Conservation (phyloP, 2,113 vertebrate species). For the Pachycephala philippinensis region DNA sequence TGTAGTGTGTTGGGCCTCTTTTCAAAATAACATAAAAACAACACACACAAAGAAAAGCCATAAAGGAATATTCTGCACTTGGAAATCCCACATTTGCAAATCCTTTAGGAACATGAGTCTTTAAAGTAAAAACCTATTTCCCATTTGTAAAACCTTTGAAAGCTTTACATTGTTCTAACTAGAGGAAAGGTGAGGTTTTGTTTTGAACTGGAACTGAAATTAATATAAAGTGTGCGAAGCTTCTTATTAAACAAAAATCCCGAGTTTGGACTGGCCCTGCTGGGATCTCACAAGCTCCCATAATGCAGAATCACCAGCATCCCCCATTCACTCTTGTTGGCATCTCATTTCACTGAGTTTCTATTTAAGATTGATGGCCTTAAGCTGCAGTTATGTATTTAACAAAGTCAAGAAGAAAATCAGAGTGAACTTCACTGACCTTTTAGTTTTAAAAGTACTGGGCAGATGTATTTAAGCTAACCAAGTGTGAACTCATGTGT, state of each 20-base stretch:
- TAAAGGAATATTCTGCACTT: not conserved
- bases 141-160: not conserved
- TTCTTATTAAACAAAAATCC: not conserved
- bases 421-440: not conserved
- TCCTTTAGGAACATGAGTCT: not conserved
- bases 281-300: not conserved
- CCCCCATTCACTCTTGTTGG: not conserved
- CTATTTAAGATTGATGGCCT: not conserved
- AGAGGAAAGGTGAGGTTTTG: not conserved
- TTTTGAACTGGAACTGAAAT: not conserved
- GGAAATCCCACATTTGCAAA: not conserved
- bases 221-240: not conserved
- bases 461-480: not conserved
- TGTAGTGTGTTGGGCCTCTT: not conserved
- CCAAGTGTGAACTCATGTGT: not conserved
- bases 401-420: conserved; percentile 29
- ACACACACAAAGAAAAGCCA: not conserved
- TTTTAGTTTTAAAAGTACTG: not conserved
- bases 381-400: not conserved
- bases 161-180: not conserved
- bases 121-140: not conserved
- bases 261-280: not conserved
- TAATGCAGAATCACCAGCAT: not conserved
- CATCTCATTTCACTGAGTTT: not conserved
- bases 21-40: not conserved